Conservation (phyloP, 2,888 invertebrate genomes). For the Athetis lepigone region DNA sequence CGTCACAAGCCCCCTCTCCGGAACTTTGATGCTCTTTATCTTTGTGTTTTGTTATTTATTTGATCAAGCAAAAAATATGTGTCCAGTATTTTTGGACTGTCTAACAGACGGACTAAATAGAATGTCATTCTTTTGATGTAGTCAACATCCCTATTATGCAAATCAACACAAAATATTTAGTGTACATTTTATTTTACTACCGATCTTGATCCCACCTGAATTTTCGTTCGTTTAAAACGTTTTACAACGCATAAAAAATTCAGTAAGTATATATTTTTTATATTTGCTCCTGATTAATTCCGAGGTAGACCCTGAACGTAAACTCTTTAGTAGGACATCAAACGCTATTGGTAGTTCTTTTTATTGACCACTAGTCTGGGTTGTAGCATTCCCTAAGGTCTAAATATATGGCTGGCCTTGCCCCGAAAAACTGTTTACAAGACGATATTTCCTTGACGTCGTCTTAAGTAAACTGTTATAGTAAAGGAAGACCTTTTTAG, state of each 20-base stretch:
- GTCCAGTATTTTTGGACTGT: too few relatives aligned
- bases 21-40: too few relatives aligned
- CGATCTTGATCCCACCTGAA: background rate
- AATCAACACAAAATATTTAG: slow-evolving; percentile 24
- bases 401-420: slow-evolving; percentile 29
- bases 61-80: too few relatives aligned
- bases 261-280: background rate
- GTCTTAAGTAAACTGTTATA: slow-evolving; percentile 37
- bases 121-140: too few relatives aligned
- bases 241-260: slow-evolving; percentile 24
- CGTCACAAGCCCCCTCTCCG: too few relatives aligned
- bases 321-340: slow-evolving; percentile 38
- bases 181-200: slow-evolving; percentile 15
- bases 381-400: slow-evolving; percentile 28
- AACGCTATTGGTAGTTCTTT: slow-evolving; percentile 41
- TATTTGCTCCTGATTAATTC: slow-evolving; percentile 44
- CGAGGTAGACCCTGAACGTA: slow-evolving; percentile 8
- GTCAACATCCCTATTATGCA: too few relatives aligned
- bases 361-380: slow-evolving; percentile 44
- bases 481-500: slow-evolving; percentile 5
- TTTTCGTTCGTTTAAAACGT: slow-evolving; percentile 12
- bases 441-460: slow-evolving; percentile 30
- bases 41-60: too few relatives aligned
- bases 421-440: slow-evolving; percentile 31
- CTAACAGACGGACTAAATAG: too few relatives aligned